Base-by-base conservation (phyloP, 1,140 invertebrate species). In the Sinella curviseta region DNA sequence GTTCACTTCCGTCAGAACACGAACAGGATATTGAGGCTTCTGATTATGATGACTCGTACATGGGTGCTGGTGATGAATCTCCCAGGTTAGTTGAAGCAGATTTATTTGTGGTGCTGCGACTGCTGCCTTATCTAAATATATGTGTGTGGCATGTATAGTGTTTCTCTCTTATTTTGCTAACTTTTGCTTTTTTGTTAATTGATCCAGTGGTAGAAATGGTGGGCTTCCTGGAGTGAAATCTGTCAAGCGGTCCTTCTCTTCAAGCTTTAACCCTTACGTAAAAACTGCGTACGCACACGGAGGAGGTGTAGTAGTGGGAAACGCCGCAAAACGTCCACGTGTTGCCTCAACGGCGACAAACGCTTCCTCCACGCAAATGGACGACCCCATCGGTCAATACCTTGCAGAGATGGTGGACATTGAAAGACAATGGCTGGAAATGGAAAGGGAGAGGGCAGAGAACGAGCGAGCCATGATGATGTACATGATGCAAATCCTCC, bases 401-500 rank as follows among this genome's bases (percentile, higher is more conserved):
- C 70, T 82, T 1, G 65, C 81, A 2, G 83, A 84, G 74, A 82
- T 84, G 83, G 78, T 84, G n/a, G 83, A 84, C 20, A 82, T 84
- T 77, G 83, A 84, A 55, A 36, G 81, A 33, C 79, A 82, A 31
- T 84, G 83, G 83, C 30, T 84, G 54, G 81, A 82, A 4, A 80
- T 84, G 80, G 83, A 84, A 70, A 35, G 83, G 20, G 83, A 84
- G 35, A 26, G 83, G 67, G 83, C 83, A 31, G 81, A 82, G n/a
- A 84, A 84, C 70, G 83, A 84, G 36, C 78, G 81, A 16, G 60
- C 70, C n/a, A 82, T 84, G 81, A 82, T 84, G 81, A 77, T 81
- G 60, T 84, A 82, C 80, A 81, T 84, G 80, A 84, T 82, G 81
- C 83, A 84, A 77, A 80, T 82, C 26, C 78, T 84, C 17, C 81